These are phyloP conservation scores for Phataginus tetradactyla DNA, from an alignment of 2,797 vertebrate genomes.

Conservation along the genomic window DNA sequence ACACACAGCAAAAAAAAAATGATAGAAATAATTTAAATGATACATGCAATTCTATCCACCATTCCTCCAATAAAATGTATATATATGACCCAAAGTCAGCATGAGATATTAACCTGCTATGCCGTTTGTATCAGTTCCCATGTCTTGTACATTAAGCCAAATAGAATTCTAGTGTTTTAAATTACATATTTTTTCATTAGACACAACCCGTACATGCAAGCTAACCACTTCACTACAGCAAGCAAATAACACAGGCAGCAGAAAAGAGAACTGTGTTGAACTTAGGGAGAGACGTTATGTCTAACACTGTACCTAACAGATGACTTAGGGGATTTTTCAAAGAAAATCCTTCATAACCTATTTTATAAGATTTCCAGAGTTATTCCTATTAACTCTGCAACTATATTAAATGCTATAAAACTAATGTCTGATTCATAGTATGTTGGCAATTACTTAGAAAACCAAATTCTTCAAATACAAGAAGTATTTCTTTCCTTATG, in stretches of 20 bases:
- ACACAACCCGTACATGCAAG: conserved; percentile 5
- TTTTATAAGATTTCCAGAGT: conserved; percentile 12
- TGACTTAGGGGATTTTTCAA: conserved; percentile 5
- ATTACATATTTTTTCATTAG: conserved; percentile 40
- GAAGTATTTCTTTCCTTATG: conserved; percentile 3
- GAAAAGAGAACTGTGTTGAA: conserved; percentile 14
- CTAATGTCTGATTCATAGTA: not conserved
- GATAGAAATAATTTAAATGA: not conserved
- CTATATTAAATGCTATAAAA: conserved; percentile 49
- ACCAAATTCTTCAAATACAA: conserved; percentile 10
- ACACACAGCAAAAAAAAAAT: not conserved
- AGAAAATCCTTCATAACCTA: conserved; percentile 1
- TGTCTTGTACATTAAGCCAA: not conserved
- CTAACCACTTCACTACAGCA: conserved; percentile 9
- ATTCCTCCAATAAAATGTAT: conserved; percentile 46
- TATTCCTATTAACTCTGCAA: conserved; percentile 16
- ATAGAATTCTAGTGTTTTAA: conserved; percentile 43
- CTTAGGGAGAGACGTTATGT: not conserved
- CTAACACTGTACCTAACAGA: not conserved
- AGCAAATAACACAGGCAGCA: not conserved
- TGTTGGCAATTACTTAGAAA: conserved; percentile 36
- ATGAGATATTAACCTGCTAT: not conserved
- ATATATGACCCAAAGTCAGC: not conserved
- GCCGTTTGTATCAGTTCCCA: conserved; percentile 27
- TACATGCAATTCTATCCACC: not conserved